Evolutionary conservation across 2,113 vertebrate species (phyloP), one percentile per base, ranked within the genome.

Genomic region (Atrichornis clamosus): DNA sequence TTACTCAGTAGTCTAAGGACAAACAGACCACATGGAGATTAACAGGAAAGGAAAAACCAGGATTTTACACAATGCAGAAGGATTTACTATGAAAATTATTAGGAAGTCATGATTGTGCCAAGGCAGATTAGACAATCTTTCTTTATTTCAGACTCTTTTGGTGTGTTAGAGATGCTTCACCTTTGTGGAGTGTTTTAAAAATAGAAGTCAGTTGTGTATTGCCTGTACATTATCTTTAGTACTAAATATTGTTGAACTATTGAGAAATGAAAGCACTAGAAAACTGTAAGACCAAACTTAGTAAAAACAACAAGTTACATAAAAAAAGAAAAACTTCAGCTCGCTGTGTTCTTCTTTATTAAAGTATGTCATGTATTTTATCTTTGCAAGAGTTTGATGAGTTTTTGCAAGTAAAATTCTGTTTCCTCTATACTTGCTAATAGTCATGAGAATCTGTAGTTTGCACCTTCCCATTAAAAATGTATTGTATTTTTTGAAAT

Each of bases 391-490:
- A 98, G 97, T 98, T 97, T 98, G 98, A 98, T 95, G 94, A 98
- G 97, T 98, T 98, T 97, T 98, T 98, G 98, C 98, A 98, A 98
- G 98, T 98, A 98, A 98, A 98, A 98, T 98, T 98, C 98, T 98
- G 98, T 98, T 98, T 98, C 98, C 98, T 98, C 97, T 98, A 97
- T 97, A 98, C 98, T 98, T 97, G 97, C 98, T 98, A 98, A 98
- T 98, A 98, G 98, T 98, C 98, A 98, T 98, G 98, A 98, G 98
- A 98, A 98, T 98, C 98, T 98, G 97, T 98, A 98, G 98, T 98
- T 98, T 98, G 98, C 98, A 98, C 98, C 98, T 98, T 98, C 97
- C 97, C 98, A 98, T 98, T 98, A 98, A 98, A 98, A 98, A 98
- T 98, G 98, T 94, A 98, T 98, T 98, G 98, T 98, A 98, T 98